A percentile compares a stretch with the other conserved stretches of the same genome.
phyloP scores from a whole-genome alignment of 2,113 vertebrate genomes.

The Oryzias curvinotus region DNA sequence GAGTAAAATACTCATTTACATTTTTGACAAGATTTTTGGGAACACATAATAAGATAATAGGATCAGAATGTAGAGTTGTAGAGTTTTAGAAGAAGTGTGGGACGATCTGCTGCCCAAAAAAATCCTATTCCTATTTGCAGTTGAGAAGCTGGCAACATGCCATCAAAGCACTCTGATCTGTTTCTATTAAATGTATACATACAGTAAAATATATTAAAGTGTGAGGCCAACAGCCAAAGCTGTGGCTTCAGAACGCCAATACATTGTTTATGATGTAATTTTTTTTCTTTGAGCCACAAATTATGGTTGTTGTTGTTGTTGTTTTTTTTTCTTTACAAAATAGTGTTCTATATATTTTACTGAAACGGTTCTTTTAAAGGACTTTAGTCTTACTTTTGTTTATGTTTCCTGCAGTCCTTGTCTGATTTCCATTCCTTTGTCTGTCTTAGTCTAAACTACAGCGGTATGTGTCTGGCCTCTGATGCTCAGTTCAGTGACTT shows the following conservation, averaged over 20 bases:
- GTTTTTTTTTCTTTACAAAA: too few relatives aligned
- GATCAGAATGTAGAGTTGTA: not conserved
- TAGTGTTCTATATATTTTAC: not conserved
- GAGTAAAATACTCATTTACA: too few relatives aligned
- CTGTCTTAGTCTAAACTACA: constrained; percentile 89
- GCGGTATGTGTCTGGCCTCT: constrained; percentile 93
- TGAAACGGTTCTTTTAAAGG: constrained; percentile 10
- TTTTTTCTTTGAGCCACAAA: too few relatives aligned
- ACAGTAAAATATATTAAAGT: constrained; percentile 10
- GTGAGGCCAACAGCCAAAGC: constrained; percentile 2
- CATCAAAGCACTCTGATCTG: constrained; percentile 56
- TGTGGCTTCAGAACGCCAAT: not conserved
- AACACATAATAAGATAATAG: not conserved
- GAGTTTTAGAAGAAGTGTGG: not conserved
- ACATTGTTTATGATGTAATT: too few relatives aligned
- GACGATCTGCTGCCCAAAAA: not conserved
- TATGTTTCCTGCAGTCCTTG: not conserved
- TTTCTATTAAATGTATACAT: constrained; percentile 24
- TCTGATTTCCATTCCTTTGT: not conserved
- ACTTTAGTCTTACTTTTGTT: constrained; percentile 11
- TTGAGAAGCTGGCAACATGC: constrained; percentile 38
- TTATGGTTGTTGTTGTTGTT: too few relatives aligned
- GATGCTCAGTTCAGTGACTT: constrained; percentile 96
- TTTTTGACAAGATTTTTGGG: too few relatives aligned
- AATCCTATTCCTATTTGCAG: not conserved